phyloP scores from a whole-genome alignment of 2,888 invertebrate species.

The Lapara coniferarum region DNA sequence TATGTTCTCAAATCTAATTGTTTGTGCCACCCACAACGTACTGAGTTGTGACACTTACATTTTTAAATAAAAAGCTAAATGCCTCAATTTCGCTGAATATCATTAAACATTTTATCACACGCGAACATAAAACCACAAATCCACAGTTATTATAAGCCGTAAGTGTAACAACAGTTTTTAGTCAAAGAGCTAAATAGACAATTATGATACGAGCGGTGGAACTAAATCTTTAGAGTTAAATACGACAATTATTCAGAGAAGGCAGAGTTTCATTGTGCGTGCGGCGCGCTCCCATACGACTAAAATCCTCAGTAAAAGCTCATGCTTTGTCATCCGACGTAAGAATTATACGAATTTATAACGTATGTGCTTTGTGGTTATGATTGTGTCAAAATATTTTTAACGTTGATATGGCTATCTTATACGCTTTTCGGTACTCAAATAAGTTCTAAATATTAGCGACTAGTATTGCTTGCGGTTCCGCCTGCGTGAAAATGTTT shows the following conservation, averaged over 20 bases:
- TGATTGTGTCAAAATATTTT: neutral
- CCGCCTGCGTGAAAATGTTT: too few species aligned
- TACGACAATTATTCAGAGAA: constrained; percentile 77
- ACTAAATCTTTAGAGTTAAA: constrained; percentile 70
- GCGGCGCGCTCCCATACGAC: constrained; percentile 47
- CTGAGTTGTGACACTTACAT: neutral
- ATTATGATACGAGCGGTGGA: constrained; percentile 62
- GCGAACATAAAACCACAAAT: constrained; percentile 35
- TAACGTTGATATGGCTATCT: neutral
- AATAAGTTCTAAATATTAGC: too few species aligned
- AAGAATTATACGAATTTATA: constrained; percentile 64
- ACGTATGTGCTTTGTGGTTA: constrained; percentile 44
- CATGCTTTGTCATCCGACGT: constrained; percentile 75
- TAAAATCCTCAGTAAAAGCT: constrained; percentile 71
- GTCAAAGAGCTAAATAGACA: constrained; percentile 63
- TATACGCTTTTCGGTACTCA: neutral
- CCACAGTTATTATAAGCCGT: constrained; percentile 31
- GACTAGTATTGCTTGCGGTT: too few species aligned
- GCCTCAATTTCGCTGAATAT: neutral
- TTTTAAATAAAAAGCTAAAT: neutral
- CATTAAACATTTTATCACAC: constrained; percentile 11
- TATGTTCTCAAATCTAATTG: neutral
- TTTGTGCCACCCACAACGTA: neutral
- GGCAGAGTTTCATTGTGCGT: constrained; percentile 72
- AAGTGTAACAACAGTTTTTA: constrained; percentile 58